phyloP scores from a whole-genome alignment of 2,113 vertebrate species.

The Motacilla alba region DNA sequence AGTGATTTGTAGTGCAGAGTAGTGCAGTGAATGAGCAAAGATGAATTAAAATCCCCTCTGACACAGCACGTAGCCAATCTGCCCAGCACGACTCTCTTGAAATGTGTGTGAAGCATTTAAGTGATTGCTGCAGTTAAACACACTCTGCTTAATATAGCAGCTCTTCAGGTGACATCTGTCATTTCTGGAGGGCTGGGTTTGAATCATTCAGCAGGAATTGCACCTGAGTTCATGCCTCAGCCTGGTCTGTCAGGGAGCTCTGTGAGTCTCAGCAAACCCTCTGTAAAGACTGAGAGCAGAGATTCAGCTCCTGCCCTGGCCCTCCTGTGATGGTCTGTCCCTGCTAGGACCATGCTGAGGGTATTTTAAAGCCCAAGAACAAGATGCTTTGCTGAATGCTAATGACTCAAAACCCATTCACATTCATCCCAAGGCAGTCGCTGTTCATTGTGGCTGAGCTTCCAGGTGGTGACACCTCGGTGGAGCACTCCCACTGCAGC shows the following conservation, averaged over 20 bases:
- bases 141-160: background rate
- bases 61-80: background rate
- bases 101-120: background rate
- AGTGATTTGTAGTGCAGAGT: background rate
- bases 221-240: background rate
- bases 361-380: background rate
- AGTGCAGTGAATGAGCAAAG: background rate
- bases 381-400: background rate
- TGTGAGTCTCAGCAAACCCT: background rate
- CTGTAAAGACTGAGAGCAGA: background rate
- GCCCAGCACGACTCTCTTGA: background rate
- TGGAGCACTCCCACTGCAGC: background rate
- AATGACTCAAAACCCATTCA: background rate
- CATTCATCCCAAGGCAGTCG: background rate
- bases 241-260: background rate
- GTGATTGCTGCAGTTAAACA: background rate
- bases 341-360: background rate
- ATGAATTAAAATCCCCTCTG: background rate
- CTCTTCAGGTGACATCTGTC: background rate
- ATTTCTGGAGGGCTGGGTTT: background rate
- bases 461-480: background rate
- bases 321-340: background rate
- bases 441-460: background rate
- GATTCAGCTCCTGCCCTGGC: background rate
- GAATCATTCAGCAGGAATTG: background rate